Base-by-base conservation (phyloP, 2,113 vertebrate species). In the Phoenicopterus ruber region DNA sequence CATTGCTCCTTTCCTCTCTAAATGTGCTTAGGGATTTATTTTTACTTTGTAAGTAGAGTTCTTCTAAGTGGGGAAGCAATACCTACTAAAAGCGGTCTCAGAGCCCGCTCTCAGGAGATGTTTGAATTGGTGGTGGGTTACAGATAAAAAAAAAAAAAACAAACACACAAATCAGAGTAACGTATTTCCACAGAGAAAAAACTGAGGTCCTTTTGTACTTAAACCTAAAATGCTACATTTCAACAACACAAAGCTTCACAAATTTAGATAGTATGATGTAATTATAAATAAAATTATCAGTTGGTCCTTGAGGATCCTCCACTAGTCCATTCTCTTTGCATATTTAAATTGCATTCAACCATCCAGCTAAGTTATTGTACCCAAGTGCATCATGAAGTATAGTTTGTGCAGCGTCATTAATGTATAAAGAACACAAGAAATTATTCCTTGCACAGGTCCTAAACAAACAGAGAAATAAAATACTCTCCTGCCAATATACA, bases 271-370 rank as follows among this genome's bases (percentile, higher is more conserved):
- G 47, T 7, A 25, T 58, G 19, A 25, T 34, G 49, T 67, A 78
- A 67, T 66, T 92, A 84, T 74, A 93, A 93, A 70, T 52, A 74
- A 82, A 88, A 5, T 3, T 63, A 88, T 90, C 44, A 93, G 18
- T 50, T 74, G 57, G 28, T 65, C 91, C 54, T 94, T 79, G 26
- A 85, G 57, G 61, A 88, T 66, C 22, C 6, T 57, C 49, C 18
- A 67, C 80, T 92, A 92, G 47, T 66, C 46, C 66, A 44, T 83
- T 62, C 70, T 73, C 50, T 92, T 72, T 61, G 67, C 78, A 82
- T 74, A 70, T 84, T 95, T 88, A 94, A 92, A 82, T 67, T 96
- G 52, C 24, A 63, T 72, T 92, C 69, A 81, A 65, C 65, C 58
- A 93, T 84, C 21, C 66, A 90, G 16, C 34, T 78, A 76, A 85